phyloP scores from a whole-genome alignment of 2,797 vertebrate genomes.

The Crax fasciolata region DNA sequence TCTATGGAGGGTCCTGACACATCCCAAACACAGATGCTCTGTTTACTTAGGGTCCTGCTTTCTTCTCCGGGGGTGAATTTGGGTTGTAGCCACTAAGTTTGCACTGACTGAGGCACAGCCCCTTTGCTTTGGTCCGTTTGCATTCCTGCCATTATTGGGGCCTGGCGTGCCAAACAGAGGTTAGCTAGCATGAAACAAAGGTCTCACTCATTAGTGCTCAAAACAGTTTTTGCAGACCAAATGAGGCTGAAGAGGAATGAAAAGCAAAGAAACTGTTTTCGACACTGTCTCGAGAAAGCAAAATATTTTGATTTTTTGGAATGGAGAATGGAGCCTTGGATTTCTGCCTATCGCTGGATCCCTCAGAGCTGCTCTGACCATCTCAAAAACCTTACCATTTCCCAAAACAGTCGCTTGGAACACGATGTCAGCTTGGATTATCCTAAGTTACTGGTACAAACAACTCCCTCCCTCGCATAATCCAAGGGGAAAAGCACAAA shows the following conservation, averaged over 20 bases:
- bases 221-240: not conserved
- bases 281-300: not conserved
- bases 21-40: not conserved
- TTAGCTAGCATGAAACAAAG: not conserved
- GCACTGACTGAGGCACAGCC: not conserved
- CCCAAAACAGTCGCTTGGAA: not conserved
- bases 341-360: constrained; percentile 1
- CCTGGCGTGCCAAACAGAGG: not conserved
- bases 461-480: not conserved
- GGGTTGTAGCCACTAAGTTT: not conserved
- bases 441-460: not conserved
- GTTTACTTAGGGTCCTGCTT: not conserved
- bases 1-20: not conserved
- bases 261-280: constrained; percentile 43
- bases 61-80: not conserved
- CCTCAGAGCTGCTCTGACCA: not conserved
- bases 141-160: constrained; percentile 29
- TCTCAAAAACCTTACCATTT: not conserved
- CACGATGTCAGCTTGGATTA: not conserved
- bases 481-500: not conserved
- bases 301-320: constrained; percentile 33
- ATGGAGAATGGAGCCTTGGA: constrained; percentile 29
- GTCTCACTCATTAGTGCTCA: not conserved
- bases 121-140: constrained; percentile 20
- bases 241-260: constrained; percentile 10